Evolutionary conservation across 2,888 invertebrate genomes (phyloP).

Genomic region (Diarsia dahlii): DNA sequence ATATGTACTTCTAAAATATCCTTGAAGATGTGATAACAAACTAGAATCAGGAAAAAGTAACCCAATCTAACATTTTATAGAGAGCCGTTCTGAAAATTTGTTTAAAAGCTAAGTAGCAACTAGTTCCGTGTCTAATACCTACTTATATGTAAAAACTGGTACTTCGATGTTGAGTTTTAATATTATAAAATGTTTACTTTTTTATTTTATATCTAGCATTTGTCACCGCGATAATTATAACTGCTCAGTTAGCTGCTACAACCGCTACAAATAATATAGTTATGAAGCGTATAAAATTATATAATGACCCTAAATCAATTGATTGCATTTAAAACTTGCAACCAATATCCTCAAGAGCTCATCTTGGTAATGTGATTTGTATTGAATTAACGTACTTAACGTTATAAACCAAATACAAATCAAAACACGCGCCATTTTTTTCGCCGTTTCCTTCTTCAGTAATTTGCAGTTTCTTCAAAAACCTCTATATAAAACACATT

Average conservation of each 20-base stretch:
- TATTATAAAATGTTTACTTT: background rate
- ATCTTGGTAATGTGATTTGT: background rate
- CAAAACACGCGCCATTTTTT: background rate
- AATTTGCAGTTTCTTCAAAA: background rate
- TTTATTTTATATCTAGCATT: background rate
- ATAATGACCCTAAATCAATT: background rate
- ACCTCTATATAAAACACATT: constrained; percentile 23
- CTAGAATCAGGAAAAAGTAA: background rate
- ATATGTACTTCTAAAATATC: background rate
- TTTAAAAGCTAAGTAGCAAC: constrained; percentile 14
- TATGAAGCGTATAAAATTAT: background rate
- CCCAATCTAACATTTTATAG: background rate
- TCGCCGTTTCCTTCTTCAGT: background rate
- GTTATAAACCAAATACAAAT: background rate
- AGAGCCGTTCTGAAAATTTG: background rate
- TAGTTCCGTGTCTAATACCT: background rate
- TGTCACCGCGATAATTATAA: background rate
- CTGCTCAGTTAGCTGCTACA: no score
- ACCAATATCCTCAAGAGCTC: background rate
- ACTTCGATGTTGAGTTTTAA: background rate
- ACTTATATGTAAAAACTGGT: background rate
- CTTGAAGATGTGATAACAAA: background rate
- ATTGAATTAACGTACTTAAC: background rate
- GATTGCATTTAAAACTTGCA: background rate
- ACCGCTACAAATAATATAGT: background rate